These are phyloP conservation scores for Meloe dianella DNA, from an alignment of 2,888 invertebrate genomes.

Conservation along the genomic window DNA sequence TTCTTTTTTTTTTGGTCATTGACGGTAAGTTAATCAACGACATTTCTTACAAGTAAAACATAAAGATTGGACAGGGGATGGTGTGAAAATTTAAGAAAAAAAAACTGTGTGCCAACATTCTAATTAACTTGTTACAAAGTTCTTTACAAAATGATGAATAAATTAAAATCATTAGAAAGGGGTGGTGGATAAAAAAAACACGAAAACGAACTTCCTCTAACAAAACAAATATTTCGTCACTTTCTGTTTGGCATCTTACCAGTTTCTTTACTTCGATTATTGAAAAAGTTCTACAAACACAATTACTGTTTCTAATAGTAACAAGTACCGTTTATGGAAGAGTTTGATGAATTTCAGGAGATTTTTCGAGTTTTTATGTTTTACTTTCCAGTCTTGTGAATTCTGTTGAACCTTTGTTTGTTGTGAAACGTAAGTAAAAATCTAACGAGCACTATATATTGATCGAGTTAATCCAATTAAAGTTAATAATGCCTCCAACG, in stretches of 20 bases:
- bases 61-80: not conserved
- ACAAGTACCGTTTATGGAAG: not conserved
- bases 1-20: slow-evolving; percentile 2
- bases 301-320: not conserved
- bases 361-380: too few species aligned
- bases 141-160: slow-evolving; percentile 23
- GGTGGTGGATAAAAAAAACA: not conserved
- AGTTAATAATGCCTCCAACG: too few species aligned
- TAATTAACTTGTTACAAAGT: slow-evolving; percentile 23
- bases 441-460: too few species aligned
- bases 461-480: not conserved
- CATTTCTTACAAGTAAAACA: not conserved
- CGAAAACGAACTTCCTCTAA: slow-evolving; percentile 3
- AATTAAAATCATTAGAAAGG: slow-evolving; percentile 26
- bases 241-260: not conserved
- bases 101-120: too few species aligned
- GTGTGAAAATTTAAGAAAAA: too few species aligned
- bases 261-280: not conserved
- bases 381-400: too few species aligned
- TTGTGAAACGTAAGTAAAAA: too few species aligned
- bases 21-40: slow-evolving; percentile 10
- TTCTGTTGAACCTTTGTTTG: not conserved
- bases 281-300: not conserved
- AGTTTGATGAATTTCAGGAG: not conserved
- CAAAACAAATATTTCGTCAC: not conserved